Evolutionary conservation across 2,888 invertebrate genomes (phyloP), one percentile per base, ranked within the genome.

Genomic region (Notodonta ziczac): DNA sequence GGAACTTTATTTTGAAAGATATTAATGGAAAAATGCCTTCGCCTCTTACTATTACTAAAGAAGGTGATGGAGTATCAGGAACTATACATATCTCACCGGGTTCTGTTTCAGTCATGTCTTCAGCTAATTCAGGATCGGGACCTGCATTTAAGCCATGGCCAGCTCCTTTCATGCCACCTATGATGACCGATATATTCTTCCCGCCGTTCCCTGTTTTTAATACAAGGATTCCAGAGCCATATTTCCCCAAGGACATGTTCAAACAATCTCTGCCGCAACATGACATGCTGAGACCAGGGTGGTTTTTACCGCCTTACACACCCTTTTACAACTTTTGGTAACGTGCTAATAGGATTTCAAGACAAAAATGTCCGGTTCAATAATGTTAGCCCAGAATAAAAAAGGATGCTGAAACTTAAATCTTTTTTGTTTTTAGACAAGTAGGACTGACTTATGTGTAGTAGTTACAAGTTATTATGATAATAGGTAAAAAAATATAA

Each of bases 61-160:
- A 82, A 69, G 80, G 76, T 5, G 78, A 85, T 7, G 82, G 85
- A 3, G 80, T 81, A 46, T 81, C 83, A 51, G 87, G 87, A 13
- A 79, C 81, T 2, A 83, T 89, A 13, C 77, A 81, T 14, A 74
- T 85, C 3, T 78, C 81, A 13, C 90, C 89, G 32, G 87, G 85
- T 4, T 84, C 85, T 10, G 81, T 87, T 0, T 77, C 85, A 0
- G 85, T 87, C 0, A 80, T 86, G 0, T 84, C 89, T 0, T 74
- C 85, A 14, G 78, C 85, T 0, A 77, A 76, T 39, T 70, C 79
- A 4, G 80, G 83, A 40, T 78, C 78, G 5, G 68, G 71, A 3
- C 61, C 75, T n/a, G 56, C 63, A 53, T 64, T 63, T 1, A 58
- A 72, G 50, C 51, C 67, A 4, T 77, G 78, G 72, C 72, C 76